Evolutionary conservation across 2,797 vertebrate species (phyloP), one percentile per base, ranked within the genome.

Genomic region (Coregonus sp.): DNA sequence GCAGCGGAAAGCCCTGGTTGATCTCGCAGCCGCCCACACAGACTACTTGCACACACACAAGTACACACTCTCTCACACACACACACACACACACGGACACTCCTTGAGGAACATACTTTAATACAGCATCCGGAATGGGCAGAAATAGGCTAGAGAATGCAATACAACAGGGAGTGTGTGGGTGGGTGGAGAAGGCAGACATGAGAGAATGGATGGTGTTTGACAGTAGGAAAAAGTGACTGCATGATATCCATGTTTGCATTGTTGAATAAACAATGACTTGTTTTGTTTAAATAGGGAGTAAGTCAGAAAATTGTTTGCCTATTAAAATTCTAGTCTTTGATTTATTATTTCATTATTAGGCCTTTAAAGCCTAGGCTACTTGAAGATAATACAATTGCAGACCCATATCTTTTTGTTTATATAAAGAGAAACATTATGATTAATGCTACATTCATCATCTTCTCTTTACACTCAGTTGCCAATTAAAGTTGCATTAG

Each of bases 51-150:
- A 59, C 56, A 59, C 74, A 80, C 74, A 47, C 40, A 47, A 12
- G 11, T 12, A 47, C 40, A 47, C 40, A 12, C 40, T 11, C 40
- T 0, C 40, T 9, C 40, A 0, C 37, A 7, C 37, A 2, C 37
- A 40, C 37, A 7, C 37, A 47, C 40, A 47, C 40, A 47, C 2
- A 47, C 9, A 11, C 40, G 1, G 2, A 47, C 40, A 47, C 40
- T 81, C 79, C 79, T 81, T 75, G 77, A 81, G 79, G 79, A 81
- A 69, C 66, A 68, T 75, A 81, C 15, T 67, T 81, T 78, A 81
- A 76, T 52, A n/a, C 73, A 18, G 65, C 54, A 75, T 78, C 80
- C 80, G 73, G 80, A 78, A 75, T 72, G 66, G 61, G 80, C 65
- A 78, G 73, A 75, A 81, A 81, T 81, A 81, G 79, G 40, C 40